A percentile compares a stretch with the other conserved stretches of the same genome.
These are phyloP conservation scores for Cottus gobio DNA, from an alignment of 2,113 vertebrate genomes.

Conservation along the genomic window DNA sequence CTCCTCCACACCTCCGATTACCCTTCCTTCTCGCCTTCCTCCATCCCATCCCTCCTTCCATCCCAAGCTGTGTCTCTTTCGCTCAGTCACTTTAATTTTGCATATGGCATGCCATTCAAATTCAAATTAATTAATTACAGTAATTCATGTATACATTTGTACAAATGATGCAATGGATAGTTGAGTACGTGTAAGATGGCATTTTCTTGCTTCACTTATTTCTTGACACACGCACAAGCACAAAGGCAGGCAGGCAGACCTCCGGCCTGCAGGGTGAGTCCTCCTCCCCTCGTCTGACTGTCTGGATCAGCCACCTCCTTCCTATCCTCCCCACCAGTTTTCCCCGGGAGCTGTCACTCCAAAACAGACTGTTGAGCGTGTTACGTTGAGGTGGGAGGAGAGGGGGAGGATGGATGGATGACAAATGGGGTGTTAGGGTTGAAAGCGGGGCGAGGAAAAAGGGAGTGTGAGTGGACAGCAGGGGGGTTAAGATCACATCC, in stretches of 20 bases:
- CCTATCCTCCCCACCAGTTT: slow-evolving; percentile 31
- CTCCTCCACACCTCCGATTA: slow-evolving; percentile 64
- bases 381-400: not conserved
- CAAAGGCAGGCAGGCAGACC: slow-evolving; percentile 65
- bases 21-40: slow-evolving; percentile 47
- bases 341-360: slow-evolving; percentile 70
- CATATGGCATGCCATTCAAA: not conserved
- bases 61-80: slow-evolving; percentile 24
- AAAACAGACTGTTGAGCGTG: slow-evolving; percentile 50
- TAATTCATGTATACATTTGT: not conserved
- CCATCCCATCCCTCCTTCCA: not conserved
- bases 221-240: slow-evolving; percentile 9
- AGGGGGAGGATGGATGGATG: slow-evolving; percentile 42
- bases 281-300: slow-evolving; percentile 50
- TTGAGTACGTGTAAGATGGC: not conserved
- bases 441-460: slow-evolving; percentile 27
- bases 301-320: slow-evolving; percentile 64
- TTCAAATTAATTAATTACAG: not conserved
- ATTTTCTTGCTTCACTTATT: not conserved
- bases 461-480: slow-evolving; percentile 63
- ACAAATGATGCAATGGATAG: not conserved
- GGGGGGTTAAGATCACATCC: slow-evolving; percentile 64
- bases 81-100: slow-evolving; percentile 15
- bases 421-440: slow-evolving; percentile 41
- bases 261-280: slow-evolving; percentile 62